Evolutionary conservation across 2,797 vertebrate genomes (phyloP), one percentile per base, ranked within the genome.

Genomic region (Notolabrus celidotus): DNA sequence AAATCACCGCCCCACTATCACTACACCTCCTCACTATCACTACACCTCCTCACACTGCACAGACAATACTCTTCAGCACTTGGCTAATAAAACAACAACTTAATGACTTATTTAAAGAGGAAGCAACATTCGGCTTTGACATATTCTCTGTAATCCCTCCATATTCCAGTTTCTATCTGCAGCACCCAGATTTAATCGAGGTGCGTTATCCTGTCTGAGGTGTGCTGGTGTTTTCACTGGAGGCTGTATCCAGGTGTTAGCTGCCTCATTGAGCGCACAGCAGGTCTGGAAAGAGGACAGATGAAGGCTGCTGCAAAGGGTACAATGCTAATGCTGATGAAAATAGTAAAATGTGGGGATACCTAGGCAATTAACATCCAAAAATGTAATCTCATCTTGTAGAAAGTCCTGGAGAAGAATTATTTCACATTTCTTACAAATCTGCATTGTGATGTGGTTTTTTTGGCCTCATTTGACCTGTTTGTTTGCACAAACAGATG

Each of bases 21-120:
- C 23, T 19, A 5, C 31, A 33, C 2, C 45, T 33, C n/a, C 42
- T 36, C 5, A 11, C 41, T 49, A 41, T 39, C 51, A 47, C 23
- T 19, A 5, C 31, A 33, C 2, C 45, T 33, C n/a, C 42, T 36
- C 6, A 0, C n/a, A 0, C 15, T 38, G n/a, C 1, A 4, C 4
- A 31, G 19, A 25, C 2, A 33, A 72, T 9, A 23, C 23, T 42
- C 17, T 27, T 31, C 3, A 57, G 2, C 15, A 17, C 7, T n/a
- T 10, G 39, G 17, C 42, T 15, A 52, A 15, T 14, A n/a, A 68
- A 55, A 60, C 49, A 46, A 10, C 22, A 14, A 4, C 17, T 39
- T 25, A 10, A 36, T 4, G 22, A 7, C n/a, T 2, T 19, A 23
- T 50, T 41, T 25, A 42, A 6, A 29, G 20, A 3, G 23, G 2